phyloP scores from a whole-genome alignment of 1,140 invertebrate genomes.

The Sminthurides bifidus region DNA sequence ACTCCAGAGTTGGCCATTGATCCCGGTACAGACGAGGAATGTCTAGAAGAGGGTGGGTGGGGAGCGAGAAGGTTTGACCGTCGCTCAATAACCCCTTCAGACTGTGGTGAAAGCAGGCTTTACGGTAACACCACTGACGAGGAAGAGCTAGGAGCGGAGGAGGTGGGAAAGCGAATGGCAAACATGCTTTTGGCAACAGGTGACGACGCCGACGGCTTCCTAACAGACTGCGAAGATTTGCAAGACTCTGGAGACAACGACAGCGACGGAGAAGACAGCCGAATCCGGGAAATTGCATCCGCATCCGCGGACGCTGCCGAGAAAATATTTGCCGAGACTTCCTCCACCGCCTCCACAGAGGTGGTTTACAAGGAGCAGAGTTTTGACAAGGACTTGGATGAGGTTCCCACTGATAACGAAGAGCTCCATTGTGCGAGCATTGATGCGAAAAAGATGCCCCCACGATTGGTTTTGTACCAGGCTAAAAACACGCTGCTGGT shows the following conservation, averaged over 20 bases:
- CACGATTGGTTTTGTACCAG: slow-evolving; percentile 13
- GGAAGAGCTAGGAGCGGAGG: background rate
- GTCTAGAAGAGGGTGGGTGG: background rate
- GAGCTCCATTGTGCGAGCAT: background rate
- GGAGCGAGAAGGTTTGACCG: background rate
- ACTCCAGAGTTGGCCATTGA: slow-evolving; percentile 15
- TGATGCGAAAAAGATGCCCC: slow-evolving; percentile 3
- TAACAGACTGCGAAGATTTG: slow-evolving; percentile 20
- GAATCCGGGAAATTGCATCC: slow-evolving; percentile 32
- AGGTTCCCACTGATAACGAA: slow-evolving; percentile 6
- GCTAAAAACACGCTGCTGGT: background rate
- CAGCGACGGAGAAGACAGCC: slow-evolving; percentile 16
- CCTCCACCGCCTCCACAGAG: background rate
- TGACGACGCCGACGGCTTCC: slow-evolving; percentile 6
- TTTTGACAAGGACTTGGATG: background rate
- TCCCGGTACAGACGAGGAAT: slow-evolving; percentile 17
- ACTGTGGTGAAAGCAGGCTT: slow-evolving; percentile 5
- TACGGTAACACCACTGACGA: slow-evolving; percentile 20
- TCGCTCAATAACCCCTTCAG: slow-evolving; percentile 14
- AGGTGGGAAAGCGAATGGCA: background rate
- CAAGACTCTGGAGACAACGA: slow-evolving; percentile 18
- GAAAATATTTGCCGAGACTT: slow-evolving; percentile 11
- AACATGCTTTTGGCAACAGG: background rate
- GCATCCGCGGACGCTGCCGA: slow-evolving; percentile 9
- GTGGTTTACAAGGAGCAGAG: slow-evolving; percentile 9